Conservation (phyloP, 1,140 invertebrate genomes). For the Chironomus striatipennis region DNA sequence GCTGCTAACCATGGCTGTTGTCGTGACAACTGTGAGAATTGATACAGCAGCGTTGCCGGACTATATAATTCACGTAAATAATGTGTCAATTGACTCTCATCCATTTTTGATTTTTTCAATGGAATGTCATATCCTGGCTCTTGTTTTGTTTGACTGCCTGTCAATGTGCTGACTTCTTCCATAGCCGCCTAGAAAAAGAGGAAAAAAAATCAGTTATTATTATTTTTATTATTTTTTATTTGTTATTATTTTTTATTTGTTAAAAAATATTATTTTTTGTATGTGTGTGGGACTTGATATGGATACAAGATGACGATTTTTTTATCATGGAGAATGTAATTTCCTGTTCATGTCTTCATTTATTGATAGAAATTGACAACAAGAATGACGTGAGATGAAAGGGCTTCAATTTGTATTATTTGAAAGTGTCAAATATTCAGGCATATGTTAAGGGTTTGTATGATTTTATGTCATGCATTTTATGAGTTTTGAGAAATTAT, state of each 20-base stretch:
- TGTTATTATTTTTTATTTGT: background rate
- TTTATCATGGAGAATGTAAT: too few species aligned
- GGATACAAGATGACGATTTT: too few species aligned
- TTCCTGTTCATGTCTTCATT: too few species aligned
- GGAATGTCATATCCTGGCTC: conserved; percentile 40
- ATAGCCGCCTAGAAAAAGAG: conserved; percentile 35
- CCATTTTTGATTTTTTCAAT: conserved; percentile 43
- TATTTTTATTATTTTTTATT: background rate
- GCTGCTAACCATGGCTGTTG: conserved; percentile 40
- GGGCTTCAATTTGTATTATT: too few species aligned
- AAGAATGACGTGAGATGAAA: too few species aligned
- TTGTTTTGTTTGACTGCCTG: conserved; percentile 37
- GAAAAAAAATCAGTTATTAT: conserved; percentile 25
- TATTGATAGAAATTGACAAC: too few species aligned
- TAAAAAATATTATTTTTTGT: too few species aligned
- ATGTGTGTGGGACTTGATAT: too few species aligned
- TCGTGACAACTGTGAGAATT: conserved; percentile 29
- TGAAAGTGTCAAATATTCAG: too few species aligned
- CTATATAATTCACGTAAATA: background rate
- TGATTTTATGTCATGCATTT: too few species aligned
- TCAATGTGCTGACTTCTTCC: conserved; percentile 33
- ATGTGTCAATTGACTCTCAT: conserved; percentile 31
- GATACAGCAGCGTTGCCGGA: background rate
- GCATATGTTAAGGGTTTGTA: too few species aligned
- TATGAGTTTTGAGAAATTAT: too few species aligned